These are phyloP conservation scores for Catocala nupta DNA, from an alignment of 2,888 invertebrate genomes.

Conservation along the genomic window DNA sequence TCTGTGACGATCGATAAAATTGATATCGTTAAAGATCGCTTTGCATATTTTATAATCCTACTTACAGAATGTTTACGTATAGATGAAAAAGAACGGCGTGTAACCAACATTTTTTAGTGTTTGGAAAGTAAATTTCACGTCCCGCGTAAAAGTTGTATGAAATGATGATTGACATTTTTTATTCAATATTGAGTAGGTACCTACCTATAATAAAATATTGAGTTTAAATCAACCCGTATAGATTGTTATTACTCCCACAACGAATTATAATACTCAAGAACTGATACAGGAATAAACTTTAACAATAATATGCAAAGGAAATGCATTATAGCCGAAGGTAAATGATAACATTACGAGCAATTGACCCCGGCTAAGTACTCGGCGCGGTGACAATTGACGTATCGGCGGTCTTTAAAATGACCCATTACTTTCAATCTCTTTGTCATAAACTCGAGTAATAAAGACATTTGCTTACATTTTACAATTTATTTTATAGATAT, in stretches of 20 bases:
- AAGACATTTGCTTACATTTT: conserved; percentile 18
- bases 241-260: conserved; percentile 20
- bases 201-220: conserved; percentile 2
- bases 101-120: conserved; percentile 8
- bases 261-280: conserved; percentile 20
- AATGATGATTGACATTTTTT: conserved; percentile 25
- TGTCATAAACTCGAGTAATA: conserved; percentile 33
- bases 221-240: conserved; percentile 24
- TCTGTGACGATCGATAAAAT: conserved; percentile 49
- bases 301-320: conserved; percentile 33
- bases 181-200: conserved; percentile 24
- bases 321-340: conserved; percentile 37
- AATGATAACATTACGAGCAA: conserved; percentile 42
- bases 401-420: conserved; percentile 29
- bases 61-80: conserved; percentile 40
- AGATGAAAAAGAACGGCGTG: conserved; percentile 10
- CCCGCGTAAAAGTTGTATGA: conserved; percentile 27
- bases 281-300: conserved; percentile 34
- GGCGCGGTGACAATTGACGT: conserved; percentile 22
- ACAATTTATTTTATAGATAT: conserved; percentile 6
- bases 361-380: conserved; percentile 36
- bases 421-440: conserved; percentile 30
- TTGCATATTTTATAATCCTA: conserved; percentile 33
- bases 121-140: conserved; percentile 32
- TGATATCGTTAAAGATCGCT: conserved; percentile 39